These are phyloP conservation scores for Bacillus rossius DNA, from an alignment of 1,140 invertebrate species.

Conservation along the genomic window DNA sequence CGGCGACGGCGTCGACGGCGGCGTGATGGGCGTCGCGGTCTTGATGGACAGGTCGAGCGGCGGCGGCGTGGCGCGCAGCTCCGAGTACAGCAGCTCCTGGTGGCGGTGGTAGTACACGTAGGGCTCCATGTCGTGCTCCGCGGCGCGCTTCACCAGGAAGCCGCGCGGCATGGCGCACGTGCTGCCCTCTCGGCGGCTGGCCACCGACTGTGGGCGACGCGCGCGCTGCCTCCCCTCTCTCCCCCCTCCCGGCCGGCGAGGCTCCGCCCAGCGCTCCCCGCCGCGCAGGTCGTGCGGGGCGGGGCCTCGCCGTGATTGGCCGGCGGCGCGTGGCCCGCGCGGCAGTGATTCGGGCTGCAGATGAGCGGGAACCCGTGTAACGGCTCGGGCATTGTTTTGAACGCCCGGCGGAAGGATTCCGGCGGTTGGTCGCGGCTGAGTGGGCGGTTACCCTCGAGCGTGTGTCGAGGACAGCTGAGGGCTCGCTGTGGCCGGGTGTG, in stretches of 20 bases:
- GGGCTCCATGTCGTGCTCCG: background rate
- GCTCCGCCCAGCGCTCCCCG: background rate
- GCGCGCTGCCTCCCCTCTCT: background rate
- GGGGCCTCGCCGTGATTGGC: background rate
- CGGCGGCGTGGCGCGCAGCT: conserved; percentile 11
- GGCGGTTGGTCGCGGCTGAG: no score
- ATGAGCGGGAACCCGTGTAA: no score
- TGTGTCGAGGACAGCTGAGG: no score
- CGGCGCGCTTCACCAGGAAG: conserved; percentile 13
- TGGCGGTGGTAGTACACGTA: background rate
- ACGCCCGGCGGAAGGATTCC: no score
- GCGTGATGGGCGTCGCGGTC: conserved; percentile 39
- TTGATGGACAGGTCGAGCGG: conserved; percentile 47
- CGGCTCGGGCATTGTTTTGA: no score
- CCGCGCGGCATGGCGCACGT: conserved; percentile 16
- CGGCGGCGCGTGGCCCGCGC: no score
- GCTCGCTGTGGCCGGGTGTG: no score
- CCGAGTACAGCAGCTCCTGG: conserved; percentile 20
- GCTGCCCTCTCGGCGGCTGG: background rate
- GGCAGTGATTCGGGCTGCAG: no score
- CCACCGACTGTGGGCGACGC: background rate
- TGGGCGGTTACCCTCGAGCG: no score
- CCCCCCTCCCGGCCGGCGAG: background rate
- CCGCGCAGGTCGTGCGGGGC: background rate
- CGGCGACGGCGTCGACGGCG: conserved; percentile 46